Base-by-base conservation (phyloP, 2,888 invertebrate genomes). In the Elgonia sp. region DNA sequence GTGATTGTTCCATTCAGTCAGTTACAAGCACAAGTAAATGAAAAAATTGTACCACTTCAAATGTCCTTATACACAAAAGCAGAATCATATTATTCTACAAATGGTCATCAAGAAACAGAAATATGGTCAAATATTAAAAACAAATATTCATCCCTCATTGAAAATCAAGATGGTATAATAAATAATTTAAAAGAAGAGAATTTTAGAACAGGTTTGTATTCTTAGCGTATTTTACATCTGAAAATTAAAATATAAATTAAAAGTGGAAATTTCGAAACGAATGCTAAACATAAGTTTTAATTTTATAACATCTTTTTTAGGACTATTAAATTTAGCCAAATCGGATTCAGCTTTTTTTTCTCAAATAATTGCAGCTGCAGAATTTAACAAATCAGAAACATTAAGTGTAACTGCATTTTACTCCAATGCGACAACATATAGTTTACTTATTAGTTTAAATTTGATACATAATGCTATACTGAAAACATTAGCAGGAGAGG, bases 391-490 rank as follows among this genome's bases (percentile, higher is more conserved):
- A 12, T 55, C 39, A 16, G 16, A 18, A 5, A 37, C n/a, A 18
- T 20, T 72, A 14, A 55, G 37, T 29, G n/a, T 67, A 93, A 94
- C 42, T 77, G 94, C 93, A 0, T 91, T 95, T 10, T 96, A 94
- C 92, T 96, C 96, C 0, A 95, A 95, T 0, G 92, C 94, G 14
- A 94, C 95, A 0, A 94, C 95, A 0, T 96, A 96, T 93, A 95
- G 96, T 60, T 94, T 96, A 12, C 96, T 96, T 0, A 94, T 96
- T 2, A 95, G 95, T 0, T 88, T 96, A 20, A 96, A 95, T 93
- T 85, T 95, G 82, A 89, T 96, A 5, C 92, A 95, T 37, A 96
- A 96, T 92, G 60, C 95, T 46, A 79, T 95, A 4, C 88, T 95
- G 9, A 93, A 93, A 82, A 84, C 65, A 5, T 9, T 90, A 0